Base-by-base conservation (phyloP, 2,888 invertebrate species). In the Iselma pallidipennis region DNA sequence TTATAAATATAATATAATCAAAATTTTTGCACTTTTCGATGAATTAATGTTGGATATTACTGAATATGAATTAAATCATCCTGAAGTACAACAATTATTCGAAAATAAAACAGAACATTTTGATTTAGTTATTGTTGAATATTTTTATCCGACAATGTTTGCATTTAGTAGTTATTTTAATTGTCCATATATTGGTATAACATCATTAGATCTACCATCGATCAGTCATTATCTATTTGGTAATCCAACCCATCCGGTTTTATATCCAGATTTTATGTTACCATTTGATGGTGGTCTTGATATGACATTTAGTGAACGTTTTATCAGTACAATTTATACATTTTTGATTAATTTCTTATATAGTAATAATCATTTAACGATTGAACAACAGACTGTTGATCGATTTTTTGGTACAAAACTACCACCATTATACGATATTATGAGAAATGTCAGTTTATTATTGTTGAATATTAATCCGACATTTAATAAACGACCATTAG, bases 81-180 rank as follows among this genome's bases (percentile, higher is more conserved):
- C 71, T 0, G 67, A 71, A 50, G 74, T 78, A 4, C 67, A 71
- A 54, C 14, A 53, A 19, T 50, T 77, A n/a, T 74, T 78, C 12
- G 57, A 71, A 6, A 70, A 76, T 60, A 31, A 54, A 26, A 82
- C 82, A 28, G 76, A 83, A 52, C 57, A 72, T 21, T 78, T 77
- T 56, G 79, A 78, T 66, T 55, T 79, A 23, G 66, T 78, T 0
- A 71, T 78, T 54, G 65, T 73, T 4, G 78, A 79, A 66, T 59
- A 67, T 26, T 59, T 69, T 31, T 66, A 67, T 50, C 73, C 74
- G 0, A 50, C 70, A 2, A 67, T 71, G 49, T 61, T 69, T n/a
- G 76, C 70, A 10, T 76, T 77, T 59, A 63, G 65, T 6, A 66
- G 74, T 37, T 66, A 72, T 33, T 78, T 77, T 53, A 71, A 74